Evolutionary conservation across 2,113 vertebrate genomes (phyloP).

Genomic region (Amblyopsis rosae): DNA sequence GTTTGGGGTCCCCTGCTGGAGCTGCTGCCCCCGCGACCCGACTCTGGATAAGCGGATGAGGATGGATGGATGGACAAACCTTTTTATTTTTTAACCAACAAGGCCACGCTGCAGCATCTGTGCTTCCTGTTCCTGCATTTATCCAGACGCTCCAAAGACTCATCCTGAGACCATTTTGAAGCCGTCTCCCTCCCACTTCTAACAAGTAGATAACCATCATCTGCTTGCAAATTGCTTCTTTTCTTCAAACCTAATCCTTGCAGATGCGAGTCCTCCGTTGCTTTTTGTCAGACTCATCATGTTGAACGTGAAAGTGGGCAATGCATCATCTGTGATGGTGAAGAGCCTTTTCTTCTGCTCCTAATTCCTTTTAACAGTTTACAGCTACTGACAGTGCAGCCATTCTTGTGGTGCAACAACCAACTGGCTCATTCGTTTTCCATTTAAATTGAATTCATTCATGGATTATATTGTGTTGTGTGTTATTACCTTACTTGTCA

Average conservation of each 20-base stretch:
- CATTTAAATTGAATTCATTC: too few species aligned
- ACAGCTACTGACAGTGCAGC: not conserved
- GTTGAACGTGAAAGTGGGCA: not conserved
- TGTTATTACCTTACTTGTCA: too few species aligned
- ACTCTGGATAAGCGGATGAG: too few species aligned
- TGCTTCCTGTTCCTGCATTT: slow-evolving; percentile 6
- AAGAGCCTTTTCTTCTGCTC: not conserved
- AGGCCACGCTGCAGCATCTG: not conserved
- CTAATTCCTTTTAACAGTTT: slow-evolving; percentile 1
- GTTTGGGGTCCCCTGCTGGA: too few species aligned
- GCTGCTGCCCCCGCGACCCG: too few species aligned
- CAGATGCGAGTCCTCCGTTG: slow-evolving; percentile 33
- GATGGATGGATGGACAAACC: too few species aligned
- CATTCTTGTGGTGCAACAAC: too few species aligned
- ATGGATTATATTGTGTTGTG: too few species aligned
- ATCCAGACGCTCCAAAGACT: too few species aligned
- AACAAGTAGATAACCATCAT: slow-evolving; percentile 40
- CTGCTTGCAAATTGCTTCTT: slow-evolving; percentile 34
- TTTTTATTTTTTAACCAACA: too few species aligned
- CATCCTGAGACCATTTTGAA: too few species aligned
- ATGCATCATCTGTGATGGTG: not conserved
- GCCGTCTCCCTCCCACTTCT: slow-evolving; percentile 1
- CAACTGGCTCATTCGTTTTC: too few species aligned
- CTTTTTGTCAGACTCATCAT: slow-evolving; percentile 5
- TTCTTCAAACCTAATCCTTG: slow-evolving; percentile 38